phyloP scores from a whole-genome alignment of 1,140 invertebrate species.

The Hyphantria cunea region DNA sequence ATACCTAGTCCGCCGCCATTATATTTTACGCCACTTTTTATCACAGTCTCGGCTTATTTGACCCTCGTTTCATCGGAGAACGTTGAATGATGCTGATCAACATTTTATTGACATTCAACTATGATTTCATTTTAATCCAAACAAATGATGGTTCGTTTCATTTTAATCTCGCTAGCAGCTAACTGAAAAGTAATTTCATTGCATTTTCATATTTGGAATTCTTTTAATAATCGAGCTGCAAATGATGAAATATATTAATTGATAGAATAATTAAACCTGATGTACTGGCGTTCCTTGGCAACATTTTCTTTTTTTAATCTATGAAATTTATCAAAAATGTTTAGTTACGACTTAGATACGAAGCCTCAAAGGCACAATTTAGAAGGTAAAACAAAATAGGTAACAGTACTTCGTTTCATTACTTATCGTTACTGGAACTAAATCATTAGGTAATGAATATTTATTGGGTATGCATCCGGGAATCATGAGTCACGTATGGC shows the following conservation, averaged over 20 bases:
- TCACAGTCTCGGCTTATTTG: slow-evolving; percentile 32
- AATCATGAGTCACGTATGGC: slow-evolving; percentile 19
- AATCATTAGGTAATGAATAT: slow-evolving; percentile 48
- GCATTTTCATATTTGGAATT: too few relatives aligned
- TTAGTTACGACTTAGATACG: too few relatives aligned
- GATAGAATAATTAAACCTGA: too few relatives aligned
- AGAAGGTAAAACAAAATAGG: neutral
- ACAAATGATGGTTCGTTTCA: neutral
- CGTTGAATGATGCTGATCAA: slow-evolving; percentile 24
- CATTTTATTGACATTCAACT: slow-evolving; percentile 24
- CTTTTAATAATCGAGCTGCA: too few relatives aligned
- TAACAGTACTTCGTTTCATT: slow-evolving; percentile 14
- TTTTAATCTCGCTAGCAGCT: too few relatives aligned
- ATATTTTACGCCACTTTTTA: slow-evolving; percentile 58
- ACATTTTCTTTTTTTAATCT: too few relatives aligned
- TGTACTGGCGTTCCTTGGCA: too few relatives aligned
- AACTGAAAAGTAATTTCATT: too few relatives aligned
- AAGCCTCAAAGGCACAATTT: too few relatives aligned
- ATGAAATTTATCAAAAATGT: too few relatives aligned
- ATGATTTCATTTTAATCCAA: slow-evolving; percentile 4
- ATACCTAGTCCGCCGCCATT: slow-evolving; percentile 48
- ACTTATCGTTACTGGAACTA: slow-evolving; percentile 9
- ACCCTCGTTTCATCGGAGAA: slow-evolving; percentile 22
- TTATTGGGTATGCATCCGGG: slow-evolving; percentile 48
- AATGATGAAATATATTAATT: too few relatives aligned